These are phyloP conservation scores for Delphinapterus leucas DNA, from an alignment of 2,113 vertebrate species.

Conservation along the genomic window DNA sequence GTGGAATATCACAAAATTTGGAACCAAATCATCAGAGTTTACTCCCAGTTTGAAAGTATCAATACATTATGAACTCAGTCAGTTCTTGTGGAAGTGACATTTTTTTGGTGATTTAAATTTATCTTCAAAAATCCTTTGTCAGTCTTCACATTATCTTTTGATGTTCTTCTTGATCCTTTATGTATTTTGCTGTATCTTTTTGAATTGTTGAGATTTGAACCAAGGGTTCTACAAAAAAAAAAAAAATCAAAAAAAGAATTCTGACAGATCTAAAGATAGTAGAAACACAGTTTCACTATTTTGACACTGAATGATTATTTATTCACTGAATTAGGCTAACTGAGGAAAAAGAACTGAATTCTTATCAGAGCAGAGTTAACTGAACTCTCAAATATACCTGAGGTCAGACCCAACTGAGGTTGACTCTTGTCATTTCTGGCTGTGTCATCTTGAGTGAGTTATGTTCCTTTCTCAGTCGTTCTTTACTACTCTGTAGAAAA, in stretches of 20 bases:
- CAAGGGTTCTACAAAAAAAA: background rate
- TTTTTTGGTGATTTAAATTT: background rate
- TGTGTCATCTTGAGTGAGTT: background rate
- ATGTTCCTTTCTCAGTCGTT: background rate
- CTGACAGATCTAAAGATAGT: background rate
- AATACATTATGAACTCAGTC: background rate
- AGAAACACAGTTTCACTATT: background rate
- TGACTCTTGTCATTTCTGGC: background rate
- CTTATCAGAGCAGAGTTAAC: background rate
- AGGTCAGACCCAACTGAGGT: background rate
- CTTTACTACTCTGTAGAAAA: background rate
- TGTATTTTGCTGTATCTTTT: background rate
- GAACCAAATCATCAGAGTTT: background rate
- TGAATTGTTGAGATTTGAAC: background rate
- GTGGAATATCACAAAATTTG: background rate
- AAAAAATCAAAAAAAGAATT: background rate
- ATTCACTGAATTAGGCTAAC: background rate
- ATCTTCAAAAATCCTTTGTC: background rate
- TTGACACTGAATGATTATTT: background rate
- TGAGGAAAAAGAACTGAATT: background rate
- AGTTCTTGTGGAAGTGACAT: background rate
- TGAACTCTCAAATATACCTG: background rate
- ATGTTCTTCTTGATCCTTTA: background rate
- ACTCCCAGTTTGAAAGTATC: background rate
- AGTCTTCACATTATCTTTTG: background rate